Base-by-base conservation (phyloP, 2,797 vertebrate genomes). In the Carapus acus region DNA sequence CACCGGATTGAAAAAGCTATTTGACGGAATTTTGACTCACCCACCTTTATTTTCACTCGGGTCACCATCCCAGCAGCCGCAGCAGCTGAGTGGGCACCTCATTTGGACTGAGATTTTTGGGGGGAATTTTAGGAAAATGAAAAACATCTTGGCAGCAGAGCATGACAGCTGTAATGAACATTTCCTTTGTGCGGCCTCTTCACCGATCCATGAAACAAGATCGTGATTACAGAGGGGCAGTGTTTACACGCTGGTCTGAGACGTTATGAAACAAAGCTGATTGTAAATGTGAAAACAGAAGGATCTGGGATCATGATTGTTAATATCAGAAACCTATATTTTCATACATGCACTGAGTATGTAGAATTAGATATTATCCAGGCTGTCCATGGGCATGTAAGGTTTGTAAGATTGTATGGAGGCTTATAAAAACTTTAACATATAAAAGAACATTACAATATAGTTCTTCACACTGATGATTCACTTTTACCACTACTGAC, bases 1-100 rank as follows among this genome's bases (percentile, higher is more conserved):
- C 12, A 12, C 1, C n/a, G 29, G 43, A 29, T 7, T 20, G n/a
- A 61, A 67, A 12, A 48, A 39, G 22, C 49, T 44, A 33, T 49
- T 65, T 13, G 43, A 27, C 15, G 18, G 22, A 8, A 40, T 58
- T 57, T 44, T 66, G 29, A 33, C 19, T 52, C 43, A 13, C 7
- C 27, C 18, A 5, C 24, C 24, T 38, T 7, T 36, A 6, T 36
- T 31, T 21, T 21, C 17, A 4, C 31, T 31, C 13, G 29, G 19
- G 37, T 49, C 55, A 53, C 36, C 33, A 23, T 36, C 37, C 43
- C 13, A 2, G 8, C 4, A 39, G 8, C 18, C 24, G n/a, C 27
- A 38, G 31, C 0, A 7, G 16, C 43, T 9, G 38, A 20, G 37
- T 17, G 6, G 24, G 38, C 18, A 37, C 37, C 16, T 36, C 14